Base-by-base conservation (phyloP, 2,888 invertebrate genomes). In the Drepana falcataria region DNA sequence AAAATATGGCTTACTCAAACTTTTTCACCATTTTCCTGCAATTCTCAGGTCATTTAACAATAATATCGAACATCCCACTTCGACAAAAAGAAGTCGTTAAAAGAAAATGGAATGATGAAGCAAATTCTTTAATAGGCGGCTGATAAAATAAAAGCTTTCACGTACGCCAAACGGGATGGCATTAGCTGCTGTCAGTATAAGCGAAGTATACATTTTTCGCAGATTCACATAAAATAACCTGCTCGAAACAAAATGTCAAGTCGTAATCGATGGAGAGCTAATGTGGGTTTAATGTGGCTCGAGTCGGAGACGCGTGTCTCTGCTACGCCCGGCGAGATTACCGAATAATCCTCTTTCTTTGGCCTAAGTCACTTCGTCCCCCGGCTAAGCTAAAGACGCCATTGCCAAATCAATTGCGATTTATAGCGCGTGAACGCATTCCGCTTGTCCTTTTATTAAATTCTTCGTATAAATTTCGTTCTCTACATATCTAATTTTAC, bases 251-350 rank as follows among this genome's bases (percentile, higher is more conserved):
- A 77, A 77, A 77, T 75, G 79, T 75, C 77, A 79, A 80, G 73
- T 77, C 66, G 75, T 79, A 81, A 85, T 83, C 83, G 81, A 85
- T 84, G 73, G 73, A 67, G 76, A 81, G 79, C 79, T 87, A 87
- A 89, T 83, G 87, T 86, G 76, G 81, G 78, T 83, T 83, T 86
- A 85, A 86, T 84, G 79, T 81, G 80, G 77, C 72, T 70, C 59
- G 67, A 75, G 73, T 66, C 68, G 63, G 68, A 68, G 74, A 75
- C 79, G 85, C 87, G 89, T 88, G 89, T 75, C 81, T 68, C 79
- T 63, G 76, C 85, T 81, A 82, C 77, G 69, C 75, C 72, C 71
- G 63, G 57, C 65, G 75, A 84, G 88, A 84, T 90, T 87, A 89
- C 73, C 55, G 69, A 56, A 69, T 87, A 87, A 87, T 85, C 87